phyloP scores from a whole-genome alignment of 2,113 vertebrate genomes.

The Ceuthmochares aereus region DNA sequence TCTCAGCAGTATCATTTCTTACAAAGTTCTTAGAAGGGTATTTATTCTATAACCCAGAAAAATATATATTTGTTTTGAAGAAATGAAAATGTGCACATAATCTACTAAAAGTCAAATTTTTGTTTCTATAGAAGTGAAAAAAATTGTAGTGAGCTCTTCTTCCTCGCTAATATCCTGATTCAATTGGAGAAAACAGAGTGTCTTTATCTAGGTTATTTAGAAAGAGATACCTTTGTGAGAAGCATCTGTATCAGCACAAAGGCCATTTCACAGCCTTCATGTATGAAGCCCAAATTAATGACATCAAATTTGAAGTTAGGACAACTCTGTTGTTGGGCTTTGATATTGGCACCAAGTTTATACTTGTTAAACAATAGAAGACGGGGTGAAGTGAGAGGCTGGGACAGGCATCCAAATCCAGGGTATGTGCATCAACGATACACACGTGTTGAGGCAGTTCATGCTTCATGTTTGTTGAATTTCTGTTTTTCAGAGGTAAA shows the following conservation, averaged over 20 bases:
- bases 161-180: not conserved
- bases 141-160: conserved; percentile 16
- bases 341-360: conserved; percentile 50
- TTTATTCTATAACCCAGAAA: conserved; percentile 18
- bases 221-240: not conserved
- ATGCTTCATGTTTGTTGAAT: conserved; percentile 52
- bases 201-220: not conserved
- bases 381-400: conserved; percentile 16
- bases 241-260: not conserved
- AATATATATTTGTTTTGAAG: conserved; percentile 45
- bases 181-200: not conserved
- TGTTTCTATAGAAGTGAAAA: conserved; percentile 33
- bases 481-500: conserved; percentile 36
- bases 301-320: conserved; percentile 4
- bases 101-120: conserved; percentile 52
- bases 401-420: conserved; percentile 17
- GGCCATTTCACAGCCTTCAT: conserved; percentile 17
- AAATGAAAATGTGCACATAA: conserved; percentile 53
- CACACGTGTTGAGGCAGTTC: conserved; percentile 54
- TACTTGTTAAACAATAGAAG: conserved; percentile 46
- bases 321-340: conserved; percentile 27
- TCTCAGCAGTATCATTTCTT: conserved; percentile 41
- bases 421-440: conserved; percentile 8
- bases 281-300: conserved; percentile 22
- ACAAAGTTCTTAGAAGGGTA: conserved; percentile 44